Conservation (phyloP, 1,140 invertebrate genomes). For the Tetramorium alpestre region DNA sequence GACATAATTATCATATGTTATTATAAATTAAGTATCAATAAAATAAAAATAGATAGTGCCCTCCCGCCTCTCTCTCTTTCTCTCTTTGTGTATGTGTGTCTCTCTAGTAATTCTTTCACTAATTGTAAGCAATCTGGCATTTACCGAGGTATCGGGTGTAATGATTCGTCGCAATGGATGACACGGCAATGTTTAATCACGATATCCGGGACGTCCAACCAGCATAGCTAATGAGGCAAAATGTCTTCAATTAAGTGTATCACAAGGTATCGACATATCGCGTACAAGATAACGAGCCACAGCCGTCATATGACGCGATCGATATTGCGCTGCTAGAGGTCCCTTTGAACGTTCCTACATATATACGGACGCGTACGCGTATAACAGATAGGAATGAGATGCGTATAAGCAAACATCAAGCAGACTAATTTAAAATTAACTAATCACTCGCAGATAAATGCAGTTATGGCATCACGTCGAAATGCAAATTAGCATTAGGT, state of each 20-base stretch:
- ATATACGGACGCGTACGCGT: not conserved
- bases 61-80: no score
- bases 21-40: not conserved
- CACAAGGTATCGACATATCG: constrained; percentile 33
- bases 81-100: not conserved
- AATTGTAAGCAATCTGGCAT: not conserved
- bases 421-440: constrained; percentile 56
- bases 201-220: constrained; percentile 26
- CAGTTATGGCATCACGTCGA: constrained; percentile 25
- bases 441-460: constrained; percentile 43
- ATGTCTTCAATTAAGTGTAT: constrained; percentile 62
- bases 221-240: constrained; percentile 29
- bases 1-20: not conserved
- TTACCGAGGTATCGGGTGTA: not conserved
- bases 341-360: constrained; percentile 44
- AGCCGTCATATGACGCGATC: constrained; percentile 50
- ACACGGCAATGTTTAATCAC: constrained; percentile 23
- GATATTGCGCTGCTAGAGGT: constrained; percentile 36
- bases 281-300: constrained; percentile 57
- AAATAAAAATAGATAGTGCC: not conserved
- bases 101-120: not conserved
- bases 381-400: constrained; percentile 38
- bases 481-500: constrained; percentile 30
- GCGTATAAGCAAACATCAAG: constrained; percentile 48
- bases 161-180: not conserved